Evolutionary conservation across 2,797 vertebrate species (phyloP).

Genomic region (Poecilia picta): DNA sequence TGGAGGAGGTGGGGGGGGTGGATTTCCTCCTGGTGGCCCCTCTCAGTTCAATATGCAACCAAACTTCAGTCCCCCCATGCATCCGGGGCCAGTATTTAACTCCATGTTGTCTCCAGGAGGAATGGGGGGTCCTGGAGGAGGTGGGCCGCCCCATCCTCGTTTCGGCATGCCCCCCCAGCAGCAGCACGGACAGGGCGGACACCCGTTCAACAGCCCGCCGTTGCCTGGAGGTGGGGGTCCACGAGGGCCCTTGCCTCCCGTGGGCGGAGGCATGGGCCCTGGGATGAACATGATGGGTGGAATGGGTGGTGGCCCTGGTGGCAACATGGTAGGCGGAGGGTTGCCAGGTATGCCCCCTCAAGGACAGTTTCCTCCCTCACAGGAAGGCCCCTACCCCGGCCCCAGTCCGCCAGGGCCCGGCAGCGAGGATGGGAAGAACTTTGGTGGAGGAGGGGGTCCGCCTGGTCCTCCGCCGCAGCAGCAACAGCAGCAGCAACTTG

Average conservation of each 20-base stretch:
- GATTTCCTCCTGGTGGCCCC: slow-evolving; percentile 85
- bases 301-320: slow-evolving; percentile 80
- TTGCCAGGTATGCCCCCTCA: slow-evolving; percentile 81
- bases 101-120: slow-evolving; percentile 84
- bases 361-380: slow-evolving; percentile 82
- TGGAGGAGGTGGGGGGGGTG: slow-evolving; percentile 76
- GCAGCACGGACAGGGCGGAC: slow-evolving; percentile 83
- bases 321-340: slow-evolving; percentile 83
- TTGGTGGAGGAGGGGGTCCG: slow-evolving; percentile 77
- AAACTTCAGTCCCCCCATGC: slow-evolving; percentile 88
- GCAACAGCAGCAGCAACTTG: slow-evolving; percentile 77
- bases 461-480: slow-evolving; percentile 73
- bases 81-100: slow-evolving; percentile 83
- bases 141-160: slow-evolving; percentile 83
- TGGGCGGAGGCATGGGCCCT: slow-evolving; percentile 82
- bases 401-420: slow-evolving; percentile 83
- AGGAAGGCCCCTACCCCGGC: slow-evolving; percentile 83
- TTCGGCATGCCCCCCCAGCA: slow-evolving; percentile 84
- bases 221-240: slow-evolving; percentile 81
- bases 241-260: slow-evolving; percentile 81
- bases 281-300: slow-evolving; percentile 84
- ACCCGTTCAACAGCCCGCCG: slow-evolving; percentile 84
- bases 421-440: slow-evolving; percentile 84
- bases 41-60: slow-evolving; percentile 86
- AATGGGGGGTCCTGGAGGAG: slow-evolving; percentile 82